phyloP scores from a whole-genome alignment of 2,797 vertebrate genomes.

The Dendrocincla fuliginosa region DNA sequence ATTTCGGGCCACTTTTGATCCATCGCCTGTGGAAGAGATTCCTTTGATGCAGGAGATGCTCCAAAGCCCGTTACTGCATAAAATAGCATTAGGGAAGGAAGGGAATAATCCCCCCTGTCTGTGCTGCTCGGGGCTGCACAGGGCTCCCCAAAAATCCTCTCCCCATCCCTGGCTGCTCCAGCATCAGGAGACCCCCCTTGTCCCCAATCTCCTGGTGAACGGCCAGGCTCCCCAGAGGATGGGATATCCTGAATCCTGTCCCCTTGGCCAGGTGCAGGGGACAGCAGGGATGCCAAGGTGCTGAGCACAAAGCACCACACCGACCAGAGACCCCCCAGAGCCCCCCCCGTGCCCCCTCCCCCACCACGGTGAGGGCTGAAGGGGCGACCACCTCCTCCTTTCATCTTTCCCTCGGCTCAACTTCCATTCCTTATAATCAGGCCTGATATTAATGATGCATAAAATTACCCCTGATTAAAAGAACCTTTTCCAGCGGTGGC shows the following conservation, averaged over 20 bases:
- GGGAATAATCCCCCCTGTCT: neutral
- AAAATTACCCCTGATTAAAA: slow-evolving; percentile 67
- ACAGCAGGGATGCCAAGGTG: neutral
- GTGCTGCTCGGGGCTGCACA: fast-evolving
- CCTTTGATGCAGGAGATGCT: neutral
- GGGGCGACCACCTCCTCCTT: neutral
- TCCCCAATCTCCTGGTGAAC: fast-evolving
- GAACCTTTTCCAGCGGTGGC: slow-evolving; percentile 15
- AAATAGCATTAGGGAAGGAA: neutral
- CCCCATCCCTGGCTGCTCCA: fast-evolving
- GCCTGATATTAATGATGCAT: slow-evolving; percentile 51
- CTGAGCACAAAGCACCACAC: neutral
- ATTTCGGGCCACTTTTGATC: neutral
- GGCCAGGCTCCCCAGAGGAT: neutral
- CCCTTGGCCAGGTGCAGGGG: neutral
- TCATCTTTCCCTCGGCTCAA: neutral
- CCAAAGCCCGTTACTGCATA: neutral
- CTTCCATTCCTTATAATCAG: slow-evolving; percentile 21
- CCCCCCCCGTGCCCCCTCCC: neutral
- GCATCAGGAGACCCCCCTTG: fast-evolving
- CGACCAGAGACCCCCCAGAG: fast-evolving
- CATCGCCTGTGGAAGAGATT: neutral
- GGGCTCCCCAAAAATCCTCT: neutral
- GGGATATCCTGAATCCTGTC: fast-evolving
- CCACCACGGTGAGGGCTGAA: fast-evolving